Conservation (phyloP, 2,113 vertebrate genomes). For the Lipophrys pholis region DNA sequence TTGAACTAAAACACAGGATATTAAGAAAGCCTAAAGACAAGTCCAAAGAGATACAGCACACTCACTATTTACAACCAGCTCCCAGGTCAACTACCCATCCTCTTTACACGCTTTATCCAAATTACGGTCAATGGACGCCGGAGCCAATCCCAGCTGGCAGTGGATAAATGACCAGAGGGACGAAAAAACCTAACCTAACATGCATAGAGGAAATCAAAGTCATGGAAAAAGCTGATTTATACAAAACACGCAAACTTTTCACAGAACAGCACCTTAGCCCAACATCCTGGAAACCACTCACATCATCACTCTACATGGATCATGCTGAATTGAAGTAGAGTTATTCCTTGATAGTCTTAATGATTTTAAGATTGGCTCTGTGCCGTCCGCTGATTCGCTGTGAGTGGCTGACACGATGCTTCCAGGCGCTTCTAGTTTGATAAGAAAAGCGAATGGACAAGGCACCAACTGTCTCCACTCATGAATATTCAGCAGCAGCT, state of each 20-base stretch:
- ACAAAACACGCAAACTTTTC: too few relatives aligned
- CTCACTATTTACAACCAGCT: neutral
- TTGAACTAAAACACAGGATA: conserved; percentile 44
- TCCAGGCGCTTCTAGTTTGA: conserved; percentile 68
- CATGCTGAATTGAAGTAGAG: conserved; percentile 4
- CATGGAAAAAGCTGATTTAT: too few relatives aligned
- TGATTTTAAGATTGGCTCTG: neutral
- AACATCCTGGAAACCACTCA: conserved; percentile 17
- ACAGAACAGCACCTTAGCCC: too few relatives aligned
- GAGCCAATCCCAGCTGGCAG: too few relatives aligned
- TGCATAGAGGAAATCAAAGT: too few relatives aligned
- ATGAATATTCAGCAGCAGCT: conserved; percentile 83
- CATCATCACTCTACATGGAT: conserved; percentile 7
- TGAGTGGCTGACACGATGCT: conserved; percentile 58
- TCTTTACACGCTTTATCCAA: too few relatives aligned
- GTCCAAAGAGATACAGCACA: conserved; percentile 17
- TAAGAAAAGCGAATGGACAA: conserved; percentile 72
- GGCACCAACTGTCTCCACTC: conserved; percentile 69
- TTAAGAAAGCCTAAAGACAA: conserved; percentile 38
- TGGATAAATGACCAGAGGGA: too few relatives aligned
- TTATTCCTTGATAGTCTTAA: neutral
- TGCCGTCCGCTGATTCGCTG: conserved; percentile 41
- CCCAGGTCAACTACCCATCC: too few relatives aligned
- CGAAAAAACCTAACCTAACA: too few relatives aligned
- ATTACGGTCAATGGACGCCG: too few relatives aligned